Conservation (phyloP, 2,113 vertebrate species). For the Craseonycteris thonglongyai region DNA sequence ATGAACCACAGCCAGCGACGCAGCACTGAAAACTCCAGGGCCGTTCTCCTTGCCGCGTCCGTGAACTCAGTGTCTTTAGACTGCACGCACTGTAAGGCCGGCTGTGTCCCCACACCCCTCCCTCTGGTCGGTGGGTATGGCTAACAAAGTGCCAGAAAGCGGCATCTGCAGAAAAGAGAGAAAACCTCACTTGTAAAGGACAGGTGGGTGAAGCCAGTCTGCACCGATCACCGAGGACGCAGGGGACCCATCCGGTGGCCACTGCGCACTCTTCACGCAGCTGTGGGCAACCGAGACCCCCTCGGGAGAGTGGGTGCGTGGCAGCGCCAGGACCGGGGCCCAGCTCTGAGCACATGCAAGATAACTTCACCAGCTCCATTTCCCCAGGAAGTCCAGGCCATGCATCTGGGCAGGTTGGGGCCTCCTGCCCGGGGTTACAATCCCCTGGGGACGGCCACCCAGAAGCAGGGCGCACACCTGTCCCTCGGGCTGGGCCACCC, state of each 20-base stretch:
- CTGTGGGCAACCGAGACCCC: not conserved
- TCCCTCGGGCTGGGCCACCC: too few relatives aligned
- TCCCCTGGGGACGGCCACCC: too few relatives aligned
- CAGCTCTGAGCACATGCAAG: too few relatives aligned
- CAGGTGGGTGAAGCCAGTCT: not conserved
- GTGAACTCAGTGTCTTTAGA: not conserved
- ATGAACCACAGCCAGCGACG: not conserved
- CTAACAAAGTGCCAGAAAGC: too few relatives aligned
- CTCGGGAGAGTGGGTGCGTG: fast-evolving
- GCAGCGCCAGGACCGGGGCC: not conserved
- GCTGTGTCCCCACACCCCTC: not conserved
- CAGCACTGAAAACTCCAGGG: fast-evolving
- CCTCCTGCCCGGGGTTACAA: too few relatives aligned
- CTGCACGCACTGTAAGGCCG: not conserved
- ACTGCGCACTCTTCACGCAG: not conserved
- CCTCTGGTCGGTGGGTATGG: not conserved
- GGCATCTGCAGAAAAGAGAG: not conserved
- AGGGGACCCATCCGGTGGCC: not conserved
- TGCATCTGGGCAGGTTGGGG: too few relatives aligned
- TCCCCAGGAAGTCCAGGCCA: too few relatives aligned
- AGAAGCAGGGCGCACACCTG: too few relatives aligned
- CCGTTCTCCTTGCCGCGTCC: not conserved
- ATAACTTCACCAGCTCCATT: too few relatives aligned
- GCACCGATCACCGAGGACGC: not conserved
- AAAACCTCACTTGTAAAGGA: not conserved